Evolutionary conservation across 2,888 invertebrate species (phyloP), one percentile per base, ranked within the genome.

Genomic region (Sesia apiformis): DNA sequence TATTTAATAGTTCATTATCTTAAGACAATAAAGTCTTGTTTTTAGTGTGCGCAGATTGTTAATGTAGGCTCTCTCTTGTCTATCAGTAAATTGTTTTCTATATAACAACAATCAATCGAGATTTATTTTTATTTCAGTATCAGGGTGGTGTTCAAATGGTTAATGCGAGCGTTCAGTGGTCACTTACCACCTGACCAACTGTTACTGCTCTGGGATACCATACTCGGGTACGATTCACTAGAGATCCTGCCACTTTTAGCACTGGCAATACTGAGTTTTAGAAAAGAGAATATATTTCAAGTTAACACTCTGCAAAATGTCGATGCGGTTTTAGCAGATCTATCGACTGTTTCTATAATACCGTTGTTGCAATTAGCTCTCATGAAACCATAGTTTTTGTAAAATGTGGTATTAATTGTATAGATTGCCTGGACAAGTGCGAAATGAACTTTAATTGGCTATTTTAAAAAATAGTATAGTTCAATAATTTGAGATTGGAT

Each of bases 151-250:
- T 97, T 98, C 78, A 98, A 98, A 81, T 98, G 98, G 98, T 81
- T 98, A 51, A 98, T 98, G 94, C 91, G 98, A 60, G 98, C 96
- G 2, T 98, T 98, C 78, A 97, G 98, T 67, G 98, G 98, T 0
- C 97, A 97, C 72, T 88, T 98, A 52, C 95, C 97, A 0, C 97
- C 97, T 0, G 97, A 97, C 70, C 98, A 98, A 78, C 91, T 98
- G 1, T 87, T 98, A 3, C 93, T 96, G 49, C 89, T 98, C 7
- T 98, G 98, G 98, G 98, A 98, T 80, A 90, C 97, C 66, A 90
- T 92, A 58, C 90, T 98, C 6, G 98, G 97, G 3, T 97, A 97
- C 77, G 97, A 98, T 78, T 96, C 97, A 4, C 81, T 98, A 57
- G 97, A 98, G 81, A 93, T 98, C 43, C 90, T 98, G 55, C 93